Evolutionary conservation across 2,797 vertebrate species (phyloP).

Genomic region (Scarus forsteni): DNA sequence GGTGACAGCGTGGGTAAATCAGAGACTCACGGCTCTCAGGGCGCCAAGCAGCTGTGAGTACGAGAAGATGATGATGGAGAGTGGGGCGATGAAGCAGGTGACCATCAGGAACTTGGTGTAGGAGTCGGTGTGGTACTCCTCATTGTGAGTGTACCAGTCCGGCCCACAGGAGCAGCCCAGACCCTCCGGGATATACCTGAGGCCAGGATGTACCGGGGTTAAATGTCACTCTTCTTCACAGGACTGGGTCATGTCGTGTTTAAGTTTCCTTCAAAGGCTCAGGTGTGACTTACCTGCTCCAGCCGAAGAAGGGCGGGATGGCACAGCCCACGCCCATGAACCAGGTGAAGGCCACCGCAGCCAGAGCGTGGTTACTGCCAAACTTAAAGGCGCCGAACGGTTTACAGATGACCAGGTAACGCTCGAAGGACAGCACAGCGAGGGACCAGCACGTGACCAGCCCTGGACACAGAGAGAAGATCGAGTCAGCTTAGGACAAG

Average conservation of each 20-base stretch:
- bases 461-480: too few relatives aligned
- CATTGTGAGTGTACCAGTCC: slow-evolving; percentile 88
- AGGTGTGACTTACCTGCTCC: slow-evolving; percentile 53
- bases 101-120: slow-evolving; percentile 87
- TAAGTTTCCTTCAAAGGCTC: neutral
- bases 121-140: slow-evolving; percentile 82
- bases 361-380: slow-evolving; percentile 77
- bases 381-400: slow-evolving; percentile 88
- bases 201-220: neutral
- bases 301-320: slow-evolving; percentile 58
- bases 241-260: neutral
- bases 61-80: slow-evolving; percentile 58
- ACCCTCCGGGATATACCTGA: slow-evolving; percentile 86
- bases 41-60: slow-evolving; percentile 53
- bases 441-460: too few relatives aligned
- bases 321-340: slow-evolving; percentile 38
- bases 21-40: slow-evolving; percentile 56
- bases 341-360: slow-evolving; percentile 52
- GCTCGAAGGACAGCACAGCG: slow-evolving; percentile 86
- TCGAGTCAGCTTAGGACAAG: too few relatives aligned
- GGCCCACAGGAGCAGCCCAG: slow-evolving; percentile 90
- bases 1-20: neutral
- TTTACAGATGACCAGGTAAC: slow-evolving; percentile 90
- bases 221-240: neutral
- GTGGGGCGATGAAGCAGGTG: slow-evolving; percentile 77